Evolutionary conservation across 2,888 invertebrate genomes (phyloP), one percentile per base, ranked within the genome.

Genomic region (Junonia oenone): DNA sequence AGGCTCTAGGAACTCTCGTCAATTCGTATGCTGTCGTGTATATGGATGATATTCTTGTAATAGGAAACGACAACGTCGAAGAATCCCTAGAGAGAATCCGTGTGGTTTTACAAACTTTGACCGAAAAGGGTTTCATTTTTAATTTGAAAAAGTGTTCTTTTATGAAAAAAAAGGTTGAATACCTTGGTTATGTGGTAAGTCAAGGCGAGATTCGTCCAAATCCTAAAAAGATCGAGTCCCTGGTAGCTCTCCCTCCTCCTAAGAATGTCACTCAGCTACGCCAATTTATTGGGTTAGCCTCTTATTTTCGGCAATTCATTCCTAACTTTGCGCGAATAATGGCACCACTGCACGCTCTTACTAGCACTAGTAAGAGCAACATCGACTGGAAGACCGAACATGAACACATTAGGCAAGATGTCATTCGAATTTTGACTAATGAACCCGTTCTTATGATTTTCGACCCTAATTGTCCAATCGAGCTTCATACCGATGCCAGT

Each of bases 401-500:
- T 9, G 56, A 58, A 14, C 2, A 13, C 6, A 38, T 46, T 8
- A 22, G 53, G 0, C 43, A 56, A 0, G 26, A 47, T 2, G 48
- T 69, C 0, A 60, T 67, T n/a, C 0, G 17, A 2, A 8, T 49
- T 13, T 22, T 69, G 0, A 59, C 63, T 0, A 48, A 50, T 3
- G 40, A 53, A 0, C 68, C 66, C 0, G 53, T 63, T 0, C 35
- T 67, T 0, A 55, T 45, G 0, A 54, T 70, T 3, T 70, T 63
- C 33, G 37, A 59, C 6, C 62, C 60, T 14, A 5, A 27, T 2
- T n/a, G 26, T 1, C 35, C 51, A 8, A n/a, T 29, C 8, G 62
- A 62, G 26, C n/a, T 60, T 0, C 58, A 63, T 13, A 68, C 67
- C 0, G 68, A 68, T 15, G 66, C 67, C 1, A 68, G 68, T 31